Evolutionary conservation across 53 echinoderm and acorn worm genomes (phyloP).

Genomic region (Echinarachnius parma): DNA sequence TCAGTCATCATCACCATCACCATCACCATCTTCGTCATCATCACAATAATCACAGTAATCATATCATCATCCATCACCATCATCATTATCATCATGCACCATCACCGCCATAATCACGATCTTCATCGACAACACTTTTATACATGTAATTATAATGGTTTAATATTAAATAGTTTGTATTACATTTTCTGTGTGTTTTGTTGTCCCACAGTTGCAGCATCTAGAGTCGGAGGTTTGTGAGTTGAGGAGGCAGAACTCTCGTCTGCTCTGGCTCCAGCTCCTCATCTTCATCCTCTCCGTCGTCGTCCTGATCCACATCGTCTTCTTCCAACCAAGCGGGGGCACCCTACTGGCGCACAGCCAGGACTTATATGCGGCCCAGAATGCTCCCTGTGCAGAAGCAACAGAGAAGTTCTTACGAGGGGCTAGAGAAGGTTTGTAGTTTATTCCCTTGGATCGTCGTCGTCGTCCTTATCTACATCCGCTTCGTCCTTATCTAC

Average conservation of each 20-base stretch:
- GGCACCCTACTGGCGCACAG: background rate
- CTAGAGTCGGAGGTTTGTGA: constrained; percentile 23
- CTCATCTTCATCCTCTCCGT: constrained; percentile 10
- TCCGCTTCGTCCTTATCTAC: no score
- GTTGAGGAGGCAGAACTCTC: constrained; percentile 14
- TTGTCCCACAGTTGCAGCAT: constrained; percentile 1
- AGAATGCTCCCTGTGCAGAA: constrained; percentile 1
- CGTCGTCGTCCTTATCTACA: no score
- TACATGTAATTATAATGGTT: no score
- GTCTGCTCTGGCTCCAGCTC: constrained; percentile 14
- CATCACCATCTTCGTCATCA: no score
- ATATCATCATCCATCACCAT: no score
- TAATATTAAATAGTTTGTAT: no score
- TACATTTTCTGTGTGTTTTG: background rate
- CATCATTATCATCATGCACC: no score
- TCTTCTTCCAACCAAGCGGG: constrained; percentile 16
- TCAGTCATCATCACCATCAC: background rate
- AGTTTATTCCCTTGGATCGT: no score
- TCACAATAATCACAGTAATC: no score
- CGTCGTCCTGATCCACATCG: constrained; percentile 11
- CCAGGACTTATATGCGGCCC: background rate
- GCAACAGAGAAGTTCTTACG: constrained; percentile 33
- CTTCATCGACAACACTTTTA: no score
- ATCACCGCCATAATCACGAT: no score
- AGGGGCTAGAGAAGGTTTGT: constrained; percentile 36